A percentile compares a stretch with the other conserved stretches of the same genome.
Conservation (phyloP, 2,113 vertebrate species). For the human (Homo sapiens) region DNA sequence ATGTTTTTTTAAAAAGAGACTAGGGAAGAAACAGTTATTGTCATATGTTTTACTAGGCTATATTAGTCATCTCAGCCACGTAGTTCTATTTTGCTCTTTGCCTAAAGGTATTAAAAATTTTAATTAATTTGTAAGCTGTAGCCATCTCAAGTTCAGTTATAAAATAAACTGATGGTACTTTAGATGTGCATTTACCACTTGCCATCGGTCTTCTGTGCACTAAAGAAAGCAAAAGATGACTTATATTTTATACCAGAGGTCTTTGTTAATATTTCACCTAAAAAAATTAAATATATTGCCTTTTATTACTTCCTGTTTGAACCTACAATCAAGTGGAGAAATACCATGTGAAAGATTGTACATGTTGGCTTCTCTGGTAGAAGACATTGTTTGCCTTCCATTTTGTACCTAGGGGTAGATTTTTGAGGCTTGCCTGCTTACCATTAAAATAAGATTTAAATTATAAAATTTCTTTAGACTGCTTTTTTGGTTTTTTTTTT, state of each 20-base stretch:
- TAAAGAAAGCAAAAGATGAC: background rate
- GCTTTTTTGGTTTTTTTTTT: background rate
- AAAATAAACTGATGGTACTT: background rate
- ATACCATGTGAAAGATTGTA: background rate
- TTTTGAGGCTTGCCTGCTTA: background rate
- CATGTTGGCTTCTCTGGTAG: background rate
- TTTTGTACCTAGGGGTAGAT: background rate
- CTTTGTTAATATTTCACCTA: constrained; percentile 24
- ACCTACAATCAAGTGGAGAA: background rate
- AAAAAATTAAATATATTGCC: background rate
- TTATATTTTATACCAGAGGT: background rate
- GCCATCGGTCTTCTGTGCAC: background rate
- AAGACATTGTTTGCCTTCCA: background rate
- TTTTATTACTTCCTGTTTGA: constrained; percentile 18
- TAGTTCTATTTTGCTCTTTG: background rate
- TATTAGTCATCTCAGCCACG: background rate
- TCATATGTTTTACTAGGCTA: background rate
- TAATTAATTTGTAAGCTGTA: background rate
- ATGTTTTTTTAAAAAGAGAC: constrained; percentile 47
- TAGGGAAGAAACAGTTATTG: background rate
- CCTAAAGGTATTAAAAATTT: background rate
- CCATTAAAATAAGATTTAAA: background rate
- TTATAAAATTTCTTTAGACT: background rate
- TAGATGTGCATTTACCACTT: background rate
- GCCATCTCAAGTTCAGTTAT: background rate